These are phyloP conservation scores for Cottus gobio DNA, from an alignment of 2,113 vertebrate species.

Conservation along the genomic window DNA sequence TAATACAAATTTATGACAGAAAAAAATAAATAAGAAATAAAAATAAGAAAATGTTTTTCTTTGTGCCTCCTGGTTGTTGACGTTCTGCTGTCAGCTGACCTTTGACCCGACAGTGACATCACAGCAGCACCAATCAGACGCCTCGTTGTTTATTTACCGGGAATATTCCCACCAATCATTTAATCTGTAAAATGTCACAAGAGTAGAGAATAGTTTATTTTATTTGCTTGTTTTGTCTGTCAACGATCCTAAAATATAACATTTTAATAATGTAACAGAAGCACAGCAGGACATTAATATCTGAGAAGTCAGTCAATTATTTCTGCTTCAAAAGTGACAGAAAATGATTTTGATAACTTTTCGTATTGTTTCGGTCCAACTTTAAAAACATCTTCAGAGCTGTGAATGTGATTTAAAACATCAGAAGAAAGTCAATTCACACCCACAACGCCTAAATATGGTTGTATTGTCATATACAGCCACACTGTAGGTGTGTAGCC, in stretches of 20 bases:
- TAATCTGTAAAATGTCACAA: neutral
- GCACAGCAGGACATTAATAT: neutral
- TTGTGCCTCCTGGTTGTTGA: slow-evolving; percentile 2
- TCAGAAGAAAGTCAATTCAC: neutral
- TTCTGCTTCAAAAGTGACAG: too few relatives aligned
- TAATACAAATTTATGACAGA: too few relatives aligned
- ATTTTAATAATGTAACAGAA: neutral
- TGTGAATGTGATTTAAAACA: neutral
- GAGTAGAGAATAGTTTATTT: neutral
- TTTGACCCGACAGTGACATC: slow-evolving; percentile 4
- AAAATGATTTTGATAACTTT: neutral
- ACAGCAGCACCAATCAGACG: neutral
- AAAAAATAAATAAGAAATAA: too few relatives aligned
- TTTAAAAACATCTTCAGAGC: neutral
- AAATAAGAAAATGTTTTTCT: too few relatives aligned
- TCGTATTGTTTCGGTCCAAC: neutral
- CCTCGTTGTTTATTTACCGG: neutral
- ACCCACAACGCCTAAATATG: neutral
- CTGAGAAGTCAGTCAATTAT: neutral
- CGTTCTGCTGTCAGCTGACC: neutral
- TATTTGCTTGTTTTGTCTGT: too few relatives aligned
- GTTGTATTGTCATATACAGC: neutral
- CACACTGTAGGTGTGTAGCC: neutral
- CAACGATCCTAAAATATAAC: too few relatives aligned
- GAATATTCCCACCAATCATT: neutral